These are phyloP conservation scores for Dendrocopos noguchii DNA, from an alignment of 2,113 vertebrate genomes.

Conservation along the genomic window DNA sequence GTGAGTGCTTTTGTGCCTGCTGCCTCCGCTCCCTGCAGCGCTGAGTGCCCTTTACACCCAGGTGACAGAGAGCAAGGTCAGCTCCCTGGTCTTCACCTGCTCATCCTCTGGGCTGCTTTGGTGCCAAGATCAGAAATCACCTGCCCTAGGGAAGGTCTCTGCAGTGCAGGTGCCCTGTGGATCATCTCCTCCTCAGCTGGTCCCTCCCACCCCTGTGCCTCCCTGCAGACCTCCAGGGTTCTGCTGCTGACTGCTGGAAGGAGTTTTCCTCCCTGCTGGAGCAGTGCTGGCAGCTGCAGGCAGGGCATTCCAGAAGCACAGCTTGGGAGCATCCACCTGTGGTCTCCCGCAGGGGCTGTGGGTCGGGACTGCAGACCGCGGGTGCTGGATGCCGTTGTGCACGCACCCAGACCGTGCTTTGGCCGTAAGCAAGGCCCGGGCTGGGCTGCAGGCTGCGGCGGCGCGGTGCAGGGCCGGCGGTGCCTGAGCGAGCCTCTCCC, in stretches of 20 bases:
- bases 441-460: rapidly evolving
- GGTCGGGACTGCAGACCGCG: no score
- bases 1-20: not conserved
- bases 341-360: not conserved
- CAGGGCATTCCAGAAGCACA: not conserved
- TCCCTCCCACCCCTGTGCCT: not conserved
- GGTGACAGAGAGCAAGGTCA: not conserved
- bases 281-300: not conserved
- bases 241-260: not conserved
- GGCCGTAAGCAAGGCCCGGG: not conserved
- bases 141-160: not conserved
- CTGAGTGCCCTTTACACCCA: not conserved
- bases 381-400: not conserved
- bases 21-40: not conserved
- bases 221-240: rapidly evolving
- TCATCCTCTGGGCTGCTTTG: not conserved
- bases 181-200: not conserved
- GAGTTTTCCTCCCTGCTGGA: not conserved
- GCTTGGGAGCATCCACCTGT: not conserved
- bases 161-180: rapidly evolving
- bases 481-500: not conserved
- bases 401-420: not conserved
- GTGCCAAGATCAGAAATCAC: not conserved
- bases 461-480: rapidly evolving
- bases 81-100: not conserved